Evolutionary conservation across 2,113 vertebrate species (phyloP), one percentile per base, ranked within the genome.

Genomic region (Grallaria varia): DNA sequence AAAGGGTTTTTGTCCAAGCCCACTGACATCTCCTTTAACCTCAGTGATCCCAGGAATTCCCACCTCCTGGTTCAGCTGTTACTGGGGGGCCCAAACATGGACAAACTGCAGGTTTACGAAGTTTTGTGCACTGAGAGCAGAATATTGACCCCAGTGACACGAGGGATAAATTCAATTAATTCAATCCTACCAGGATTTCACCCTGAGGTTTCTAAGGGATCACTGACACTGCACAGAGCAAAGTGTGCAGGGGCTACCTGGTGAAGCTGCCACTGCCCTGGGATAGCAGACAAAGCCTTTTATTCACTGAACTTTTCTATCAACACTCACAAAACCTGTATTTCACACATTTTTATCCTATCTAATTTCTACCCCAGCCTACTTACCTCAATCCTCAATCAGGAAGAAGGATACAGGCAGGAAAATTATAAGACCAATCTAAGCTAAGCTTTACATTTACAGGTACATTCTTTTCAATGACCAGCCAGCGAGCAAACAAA

Each of bases 191-290:
- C 59, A 90, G 52, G 59, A 74, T 33, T 71, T 25, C 89, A 71
- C 1, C 33, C 78, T 2, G n/a, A 25, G 66, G 27, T 71, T 40
- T 14, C 1, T 9, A 4, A 2, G n/a, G 47, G 40, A 23, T 21
- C 47, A 2, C 28, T 55, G 42, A 12, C 25, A 1, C 21, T 2
- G 27, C 77, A 35, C 50, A 44, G 24, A 15, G 9, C 20, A 1
- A 13, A 45, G 23, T 0, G 3, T 2, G 37, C 0, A 5, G 44
- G 30, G 69, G 7, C 17, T 55, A 30, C 3, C 3, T 0, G 35
- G 42, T 15, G 35, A 4, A 31, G 60, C 16, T 80, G 55, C 27
- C 63, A 3, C 40, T 47, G 13, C 35, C 1, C 5, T 1, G 18
- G 40, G 14, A 35, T 0, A 35, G 24, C 37, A 28, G 49, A 13